Conservation (phyloP, 2,888 invertebrate genomes). For the Philonicus albiceps region DNA sequence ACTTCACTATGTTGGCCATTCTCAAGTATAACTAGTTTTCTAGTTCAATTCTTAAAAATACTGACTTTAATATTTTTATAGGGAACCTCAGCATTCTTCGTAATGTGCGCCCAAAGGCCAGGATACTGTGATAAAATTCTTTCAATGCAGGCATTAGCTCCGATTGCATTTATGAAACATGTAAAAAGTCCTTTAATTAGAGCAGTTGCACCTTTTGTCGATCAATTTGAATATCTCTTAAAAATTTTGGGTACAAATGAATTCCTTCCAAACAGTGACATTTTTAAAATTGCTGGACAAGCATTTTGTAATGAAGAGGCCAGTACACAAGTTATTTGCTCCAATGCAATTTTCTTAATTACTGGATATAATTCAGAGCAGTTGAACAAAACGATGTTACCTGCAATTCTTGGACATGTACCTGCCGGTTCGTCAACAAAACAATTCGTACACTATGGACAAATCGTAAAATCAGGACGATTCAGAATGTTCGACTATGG, state of each 20-base stretch:
- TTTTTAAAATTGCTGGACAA: constrained; percentile 64
- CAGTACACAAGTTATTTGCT: constrained; percentile 66
- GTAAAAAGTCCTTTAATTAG: constrained; percentile 60
- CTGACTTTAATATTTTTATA: constrained; percentile 54
- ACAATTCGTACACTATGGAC: constrained; percentile 73
- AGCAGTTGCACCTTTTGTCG: constrained; percentile 58
- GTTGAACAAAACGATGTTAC: constrained; percentile 67
- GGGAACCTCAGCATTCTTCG: constrained; percentile 76
- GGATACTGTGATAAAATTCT: constrained; percentile 73
- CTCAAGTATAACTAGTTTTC: constrained; percentile 64
- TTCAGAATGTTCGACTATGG: constrained; percentile 67
- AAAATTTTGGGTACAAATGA: constrained; percentile 60
- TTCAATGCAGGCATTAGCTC: constrained; percentile 74
- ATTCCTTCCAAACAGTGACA: constrained; percentile 66
- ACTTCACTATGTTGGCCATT: constrained; percentile 72
- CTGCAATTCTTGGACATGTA: constrained; percentile 68
- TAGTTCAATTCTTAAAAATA: background rate
- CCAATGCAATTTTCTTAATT: constrained; percentile 67
- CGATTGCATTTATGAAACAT: constrained; percentile 69
- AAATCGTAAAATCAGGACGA: constrained; percentile 64
- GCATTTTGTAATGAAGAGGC: constrained; percentile 65
- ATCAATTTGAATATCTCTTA: background rate
- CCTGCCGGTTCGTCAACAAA: constrained; percentile 72
- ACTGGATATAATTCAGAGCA: constrained; percentile 61
- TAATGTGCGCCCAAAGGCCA: constrained; percentile 71